phyloP scores from a whole-genome alignment of 1,140 invertebrate species.

The Temnothorax curvispinosus region DNA sequence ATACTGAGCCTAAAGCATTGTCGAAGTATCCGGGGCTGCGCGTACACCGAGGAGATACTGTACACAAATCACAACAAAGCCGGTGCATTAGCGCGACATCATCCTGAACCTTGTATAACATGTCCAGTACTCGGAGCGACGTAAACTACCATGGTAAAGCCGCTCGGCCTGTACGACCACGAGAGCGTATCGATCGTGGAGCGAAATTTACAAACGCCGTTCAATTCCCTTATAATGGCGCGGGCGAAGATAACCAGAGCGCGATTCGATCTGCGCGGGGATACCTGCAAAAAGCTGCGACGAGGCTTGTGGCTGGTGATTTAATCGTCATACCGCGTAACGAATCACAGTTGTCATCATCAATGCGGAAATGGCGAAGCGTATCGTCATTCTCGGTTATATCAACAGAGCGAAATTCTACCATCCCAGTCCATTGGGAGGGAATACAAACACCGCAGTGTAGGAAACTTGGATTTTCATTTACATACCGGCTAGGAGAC shows the following conservation, averaged over 20 bases:
- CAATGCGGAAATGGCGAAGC: constrained; percentile 43
- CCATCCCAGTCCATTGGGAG: constrained; percentile 59
- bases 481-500: constrained; percentile 63
- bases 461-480: constrained; percentile 64
- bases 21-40: constrained; percentile 56
- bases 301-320: constrained; percentile 20
- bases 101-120: constrained; percentile 66
- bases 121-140: constrained; percentile 53
- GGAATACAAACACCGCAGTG: constrained; percentile 58
- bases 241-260: constrained; percentile 11
- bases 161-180: constrained; percentile 27
- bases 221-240: constrained; percentile 58
- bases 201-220: constrained; percentile 56
- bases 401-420: constrained; percentile 62
- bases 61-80: constrained; percentile 81
- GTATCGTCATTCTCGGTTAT: constrained; percentile 62
- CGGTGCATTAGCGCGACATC: constrained; percentile 73
- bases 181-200: constrained; percentile 54
- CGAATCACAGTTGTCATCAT: constrained; percentile 48
- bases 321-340: constrained; percentile 39
- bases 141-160: constrained; percentile 55
- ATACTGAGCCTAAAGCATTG: constrained; percentile 55
- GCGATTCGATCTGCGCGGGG: constrained; percentile 14
- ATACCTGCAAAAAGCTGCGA: constrained; percentile 21
- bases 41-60: constrained; percentile 72